These are phyloP conservation scores for Furnarius figulus DNA, from an alignment of 2,113 vertebrate species.

Conservation along the genomic window DNA sequence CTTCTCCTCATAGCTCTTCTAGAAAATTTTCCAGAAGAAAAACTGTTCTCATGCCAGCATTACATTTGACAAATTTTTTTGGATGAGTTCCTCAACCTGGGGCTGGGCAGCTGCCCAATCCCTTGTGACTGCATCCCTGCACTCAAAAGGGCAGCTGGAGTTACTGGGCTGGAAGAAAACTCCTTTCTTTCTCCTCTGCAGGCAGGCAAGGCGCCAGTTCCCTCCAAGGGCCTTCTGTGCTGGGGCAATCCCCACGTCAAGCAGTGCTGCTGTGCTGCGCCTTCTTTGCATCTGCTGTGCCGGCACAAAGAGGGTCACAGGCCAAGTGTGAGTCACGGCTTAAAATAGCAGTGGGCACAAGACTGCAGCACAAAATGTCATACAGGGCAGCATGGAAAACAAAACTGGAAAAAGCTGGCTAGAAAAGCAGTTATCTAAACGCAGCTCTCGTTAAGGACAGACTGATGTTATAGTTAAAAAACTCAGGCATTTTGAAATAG, in stretches of 20 bases:
- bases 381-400: not conserved
- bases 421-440: not conserved
- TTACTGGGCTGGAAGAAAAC: not conserved
- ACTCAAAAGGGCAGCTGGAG: not conserved
- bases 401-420: not conserved
- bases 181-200: not conserved
- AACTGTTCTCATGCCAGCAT: not conserved
- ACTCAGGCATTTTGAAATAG: not conserved
- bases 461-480: not conserved
- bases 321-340: not conserved
- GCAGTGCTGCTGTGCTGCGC: not conserved
- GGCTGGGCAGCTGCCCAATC: not conserved
- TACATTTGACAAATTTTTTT: not conserved
- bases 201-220: not conserved
- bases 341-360: constrained; percentile 23
- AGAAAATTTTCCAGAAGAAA: not conserved
- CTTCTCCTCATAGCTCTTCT: not conserved
- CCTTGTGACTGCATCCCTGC: not conserved
- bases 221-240: not conserved
- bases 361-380: not conserved
- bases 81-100: not conserved
- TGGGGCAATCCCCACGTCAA: not conserved
- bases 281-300: not conserved
- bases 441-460: not conserved
- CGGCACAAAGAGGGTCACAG: constrained; percentile 3